phyloP scores from a whole-genome alignment of 2,113 vertebrate species.

The Eublepharis macularius region DNA sequence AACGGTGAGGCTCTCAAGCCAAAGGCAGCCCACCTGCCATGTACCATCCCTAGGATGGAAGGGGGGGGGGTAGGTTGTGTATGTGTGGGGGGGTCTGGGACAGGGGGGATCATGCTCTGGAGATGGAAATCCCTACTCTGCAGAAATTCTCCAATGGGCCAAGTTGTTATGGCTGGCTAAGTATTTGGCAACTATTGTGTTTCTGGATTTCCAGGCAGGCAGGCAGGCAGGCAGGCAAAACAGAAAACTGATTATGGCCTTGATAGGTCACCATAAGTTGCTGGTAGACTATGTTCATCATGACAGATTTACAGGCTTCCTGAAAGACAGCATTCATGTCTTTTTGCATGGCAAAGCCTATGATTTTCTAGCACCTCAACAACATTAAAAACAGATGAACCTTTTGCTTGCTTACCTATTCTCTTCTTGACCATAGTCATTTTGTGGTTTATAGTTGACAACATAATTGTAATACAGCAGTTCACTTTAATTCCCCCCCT shows the following conservation, averaged over 20 bases:
- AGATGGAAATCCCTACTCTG: too few species aligned
- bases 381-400: slow-evolving; percentile 75
- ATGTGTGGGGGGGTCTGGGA: too few species aligned
- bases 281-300: not conserved
- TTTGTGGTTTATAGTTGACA: slow-evolving; percentile 55
- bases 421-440: slow-evolving; percentile 63
- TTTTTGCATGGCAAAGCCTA: slow-evolving; percentile 41
- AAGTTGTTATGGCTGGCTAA: not conserved
- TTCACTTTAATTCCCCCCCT: slow-evolving; percentile 58
- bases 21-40: not conserved
- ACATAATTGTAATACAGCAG: slow-evolving; percentile 50
- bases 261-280: not conserved
- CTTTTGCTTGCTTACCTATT: slow-evolving; percentile 60
- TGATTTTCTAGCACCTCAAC: slow-evolving; percentile 53
- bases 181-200: not conserved
- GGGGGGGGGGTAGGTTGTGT: too few species aligned
- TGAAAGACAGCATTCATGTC: not conserved
- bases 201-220: not conserved
- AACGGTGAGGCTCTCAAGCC: not conserved
- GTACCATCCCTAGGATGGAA: too few species aligned
- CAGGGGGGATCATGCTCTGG: too few species aligned
- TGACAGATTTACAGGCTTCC: not conserved
- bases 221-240: not conserved
- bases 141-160: too few species aligned
- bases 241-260: not conserved